These are phyloP conservation scores for Melieria omissa DNA, from an alignment of 2,888 invertebrate genomes.

Conservation along the genomic window DNA sequence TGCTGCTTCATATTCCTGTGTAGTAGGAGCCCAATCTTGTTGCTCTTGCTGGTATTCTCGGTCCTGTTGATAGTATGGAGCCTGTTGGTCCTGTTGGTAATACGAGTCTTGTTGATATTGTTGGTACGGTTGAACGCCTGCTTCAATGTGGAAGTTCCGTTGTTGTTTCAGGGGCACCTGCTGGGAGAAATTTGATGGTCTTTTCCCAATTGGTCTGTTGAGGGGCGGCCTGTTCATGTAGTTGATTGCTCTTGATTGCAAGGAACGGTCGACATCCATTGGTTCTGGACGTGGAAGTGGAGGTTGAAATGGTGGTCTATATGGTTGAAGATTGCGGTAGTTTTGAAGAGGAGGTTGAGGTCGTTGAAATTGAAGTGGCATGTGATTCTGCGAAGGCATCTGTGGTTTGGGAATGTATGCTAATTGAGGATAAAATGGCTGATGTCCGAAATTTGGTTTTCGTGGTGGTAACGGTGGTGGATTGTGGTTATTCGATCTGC, in stretches of 20 bases:
- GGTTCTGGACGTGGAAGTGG: constrained; percentile 1
- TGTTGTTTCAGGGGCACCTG: background rate
- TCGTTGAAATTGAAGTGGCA: background rate
- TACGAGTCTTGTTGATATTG: background rate
- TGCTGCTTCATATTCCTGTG: background rate
- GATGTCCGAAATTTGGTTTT: too few relatives aligned
- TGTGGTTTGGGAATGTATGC: background rate
- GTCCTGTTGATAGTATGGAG: too few relatives aligned
- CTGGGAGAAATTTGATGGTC: background rate
- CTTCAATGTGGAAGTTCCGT: background rate
- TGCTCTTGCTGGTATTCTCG: background rate
- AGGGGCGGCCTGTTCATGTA: constrained; percentile 1
- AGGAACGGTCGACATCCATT: constrained; percentile 3
- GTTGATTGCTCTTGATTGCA: background rate
- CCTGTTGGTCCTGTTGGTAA: background rate
- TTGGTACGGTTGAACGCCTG: background rate
- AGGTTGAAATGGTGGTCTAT: constrained; percentile 7
- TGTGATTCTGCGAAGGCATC: background rate
- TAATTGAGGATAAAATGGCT: too few relatives aligned
- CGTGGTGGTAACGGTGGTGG: too few relatives aligned
- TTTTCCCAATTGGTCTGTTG: background rate
- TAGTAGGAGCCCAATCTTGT: background rate
- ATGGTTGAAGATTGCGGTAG: constrained; percentile 8
- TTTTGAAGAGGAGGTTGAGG: constrained; percentile 7
- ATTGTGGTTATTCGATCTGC: too few relatives aligned